Conservation (phyloP, 1,140 invertebrate genomes). For the Drosophila obscura region DNA sequence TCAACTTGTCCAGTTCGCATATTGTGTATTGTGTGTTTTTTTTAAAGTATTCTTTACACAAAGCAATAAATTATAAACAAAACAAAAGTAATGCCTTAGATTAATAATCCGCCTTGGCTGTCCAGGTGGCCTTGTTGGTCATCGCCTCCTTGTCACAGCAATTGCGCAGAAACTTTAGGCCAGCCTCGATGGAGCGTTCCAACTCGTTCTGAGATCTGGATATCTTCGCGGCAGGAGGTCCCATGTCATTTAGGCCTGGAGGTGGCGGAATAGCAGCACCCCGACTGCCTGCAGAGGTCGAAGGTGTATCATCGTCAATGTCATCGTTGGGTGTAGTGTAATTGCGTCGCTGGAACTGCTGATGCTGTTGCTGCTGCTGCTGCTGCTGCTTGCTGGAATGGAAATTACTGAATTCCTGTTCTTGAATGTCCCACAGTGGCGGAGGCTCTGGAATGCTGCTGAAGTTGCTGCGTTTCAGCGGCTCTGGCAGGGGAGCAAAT, state of each 20-base stretch:
- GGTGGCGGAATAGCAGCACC: conserved; percentile 87
- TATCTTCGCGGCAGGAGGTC: conserved; percentile 66
- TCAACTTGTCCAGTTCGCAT: conserved; percentile 21
- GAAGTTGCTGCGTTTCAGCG: conserved; percentile 71
- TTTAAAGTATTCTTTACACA: conserved; percentile 56
- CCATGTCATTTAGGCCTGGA: conserved; percentile 86
- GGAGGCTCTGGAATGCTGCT: conserved; percentile 57
- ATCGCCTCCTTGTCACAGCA: conserved; percentile 86
- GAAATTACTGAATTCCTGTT: conserved; percentile 54
- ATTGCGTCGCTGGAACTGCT: conserved; percentile 65
- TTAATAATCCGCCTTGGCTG: conserved; percentile 80
- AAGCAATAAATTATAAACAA: conserved; percentile 52
- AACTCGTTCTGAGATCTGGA: conserved; percentile 82
- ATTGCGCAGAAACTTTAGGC: conserved; percentile 88
- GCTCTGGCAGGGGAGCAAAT: conserved; percentile 87
- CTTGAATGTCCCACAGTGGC: conserved; percentile 1
- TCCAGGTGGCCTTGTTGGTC: conserved; percentile 73
- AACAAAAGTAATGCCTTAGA: neutral
- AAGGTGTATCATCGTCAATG: conserved; percentile 35
- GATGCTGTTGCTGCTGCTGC: conserved; percentile 33
- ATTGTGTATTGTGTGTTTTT: conserved; percentile 44
- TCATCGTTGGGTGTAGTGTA: conserved; percentile 41
- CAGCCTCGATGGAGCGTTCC: conserved; percentile 88
- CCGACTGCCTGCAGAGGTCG: conserved; percentile 32
- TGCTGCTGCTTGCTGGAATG: conserved; percentile 59